A percentile compares a stretch with the other conserved stretches of the same genome.
Evolutionary conservation across 2,888 invertebrate genomes (phyloP).

Genomic region (Callimorpha dominula): DNA sequence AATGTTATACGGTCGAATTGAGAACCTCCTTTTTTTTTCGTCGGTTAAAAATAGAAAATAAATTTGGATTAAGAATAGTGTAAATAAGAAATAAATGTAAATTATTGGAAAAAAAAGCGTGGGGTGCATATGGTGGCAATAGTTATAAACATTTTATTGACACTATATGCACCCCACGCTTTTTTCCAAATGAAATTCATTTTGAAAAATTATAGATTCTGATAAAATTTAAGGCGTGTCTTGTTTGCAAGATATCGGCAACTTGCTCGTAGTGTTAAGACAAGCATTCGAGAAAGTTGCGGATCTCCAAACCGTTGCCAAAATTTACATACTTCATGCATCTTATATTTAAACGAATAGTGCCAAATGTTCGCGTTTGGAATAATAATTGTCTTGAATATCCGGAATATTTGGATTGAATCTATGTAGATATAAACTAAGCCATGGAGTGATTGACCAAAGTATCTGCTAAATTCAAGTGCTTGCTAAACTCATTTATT

Average conservation of each 20-base stretch:
- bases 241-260: conserved; percentile 31
- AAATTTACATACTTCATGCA: conserved; percentile 41
- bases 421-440: not conserved
- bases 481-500: no score
- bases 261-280: conserved; percentile 23
- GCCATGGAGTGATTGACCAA: no score
- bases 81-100: no score
- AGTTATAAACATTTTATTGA: no score
- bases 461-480: no score
- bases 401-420: conserved; percentile 21
- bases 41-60: no score
- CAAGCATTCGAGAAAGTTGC: conserved; percentile 22
- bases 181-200: not conserved
- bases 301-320: conserved; percentile 46
- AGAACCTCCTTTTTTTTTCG: no score
- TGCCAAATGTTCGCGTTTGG: conserved; percentile 30
- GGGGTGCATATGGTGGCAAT: no score
- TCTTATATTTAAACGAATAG: conserved; percentile 32
- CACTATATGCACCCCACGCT: no score
- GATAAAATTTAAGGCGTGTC: conserved; percentile 7
- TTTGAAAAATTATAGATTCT: not conserved
- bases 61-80: no score
- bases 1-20: no score
- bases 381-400: conserved; percentile 20
- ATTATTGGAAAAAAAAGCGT: no score